Percentiles rank a stretch among this genome's conserved stretches.
Conservation (phyloP, 1,140 invertebrate genomes). For the Penaeus japonicus region DNA sequence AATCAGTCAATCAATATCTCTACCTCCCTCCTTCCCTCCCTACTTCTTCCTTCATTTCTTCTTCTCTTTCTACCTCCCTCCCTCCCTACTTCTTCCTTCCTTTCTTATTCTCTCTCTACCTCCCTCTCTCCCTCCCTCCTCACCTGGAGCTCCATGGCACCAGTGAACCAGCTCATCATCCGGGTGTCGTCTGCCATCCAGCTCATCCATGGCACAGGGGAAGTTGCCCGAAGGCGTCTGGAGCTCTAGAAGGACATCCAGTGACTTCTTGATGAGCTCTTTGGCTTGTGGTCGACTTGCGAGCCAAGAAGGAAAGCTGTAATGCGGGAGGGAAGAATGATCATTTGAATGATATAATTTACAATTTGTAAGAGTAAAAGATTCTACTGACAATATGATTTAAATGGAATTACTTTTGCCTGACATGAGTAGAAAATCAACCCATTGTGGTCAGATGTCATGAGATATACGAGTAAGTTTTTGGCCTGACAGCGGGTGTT, state of each 20-base stretch:
- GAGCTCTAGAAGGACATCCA: conserved; percentile 72
- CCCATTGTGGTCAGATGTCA: no score
- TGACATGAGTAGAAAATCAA: no score
- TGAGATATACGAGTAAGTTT: no score
- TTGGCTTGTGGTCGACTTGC: conserved; percentile 66
- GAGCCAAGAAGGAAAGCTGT: conserved; percentile 54
- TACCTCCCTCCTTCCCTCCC: no score
- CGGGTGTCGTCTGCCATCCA: conserved; percentile 65
- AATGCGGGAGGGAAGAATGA: not conserved
- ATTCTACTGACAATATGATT: no score
- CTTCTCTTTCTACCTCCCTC: not conserved
- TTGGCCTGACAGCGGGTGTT: no score
- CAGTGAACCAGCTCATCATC: conserved; percentile 80
- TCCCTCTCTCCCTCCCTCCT: not conserved
- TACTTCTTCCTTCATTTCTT: no score
- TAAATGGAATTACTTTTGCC: no score
- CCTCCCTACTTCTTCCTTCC: not conserved
- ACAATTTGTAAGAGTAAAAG: no score
- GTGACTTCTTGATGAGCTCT: conserved; percentile 68
- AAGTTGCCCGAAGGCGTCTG: conserved; percentile 79
- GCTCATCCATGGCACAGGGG: conserved; percentile 78
- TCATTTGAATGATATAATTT: no score
- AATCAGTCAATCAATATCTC: no score
- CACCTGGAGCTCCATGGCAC: conserved; percentile 85
- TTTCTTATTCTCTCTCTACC: not conserved